Evolutionary conservation across 1,140 invertebrate species (phyloP).

Genomic region (Holotrichia oblita): DNA sequence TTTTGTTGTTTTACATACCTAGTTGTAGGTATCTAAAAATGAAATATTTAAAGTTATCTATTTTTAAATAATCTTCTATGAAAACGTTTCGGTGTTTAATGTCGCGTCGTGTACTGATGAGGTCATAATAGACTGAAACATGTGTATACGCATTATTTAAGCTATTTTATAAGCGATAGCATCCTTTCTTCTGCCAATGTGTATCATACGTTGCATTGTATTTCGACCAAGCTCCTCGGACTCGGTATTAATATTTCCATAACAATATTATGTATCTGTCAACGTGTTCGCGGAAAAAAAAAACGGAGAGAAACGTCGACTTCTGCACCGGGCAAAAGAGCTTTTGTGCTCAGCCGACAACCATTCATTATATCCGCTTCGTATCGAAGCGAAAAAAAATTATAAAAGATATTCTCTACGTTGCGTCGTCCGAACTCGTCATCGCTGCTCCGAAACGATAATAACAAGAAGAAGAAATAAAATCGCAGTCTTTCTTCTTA

Average conservation of each 20-base stretch:
- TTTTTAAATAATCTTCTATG: no score
- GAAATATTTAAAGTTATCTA: no score
- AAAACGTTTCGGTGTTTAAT: no score
- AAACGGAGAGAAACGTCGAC: background rate
- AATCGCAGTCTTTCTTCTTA: background rate
- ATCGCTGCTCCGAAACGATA: background rate
- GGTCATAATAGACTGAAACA: no score
- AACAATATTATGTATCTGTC: conserved; percentile 59
- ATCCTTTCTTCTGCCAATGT: no score
- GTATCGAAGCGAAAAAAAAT: conserved; percentile 47
- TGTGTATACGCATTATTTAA: no score
- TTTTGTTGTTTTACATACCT: no score
- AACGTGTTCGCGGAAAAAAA: conserved; percentile 45
- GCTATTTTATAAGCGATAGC: no score
- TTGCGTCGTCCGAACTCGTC: background rate
- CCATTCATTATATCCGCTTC: conserved; percentile 49
- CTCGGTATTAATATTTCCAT: conserved; percentile 57
- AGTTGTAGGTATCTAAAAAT: no score
- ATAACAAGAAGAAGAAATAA: background rate
- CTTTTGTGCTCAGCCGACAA: conserved; percentile 52
- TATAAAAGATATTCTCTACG: conserved; percentile 53
- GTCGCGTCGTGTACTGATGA: no score
- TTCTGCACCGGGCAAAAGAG: conserved; percentile 29
- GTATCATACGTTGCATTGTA: no score
- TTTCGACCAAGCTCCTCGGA: background rate